Percentiles rank a stretch among this genome's conserved stretches.
Evolutionary conservation across 2,113 vertebrate species (phyloP).

Genomic region (Pteruthius melanotis): DNA sequence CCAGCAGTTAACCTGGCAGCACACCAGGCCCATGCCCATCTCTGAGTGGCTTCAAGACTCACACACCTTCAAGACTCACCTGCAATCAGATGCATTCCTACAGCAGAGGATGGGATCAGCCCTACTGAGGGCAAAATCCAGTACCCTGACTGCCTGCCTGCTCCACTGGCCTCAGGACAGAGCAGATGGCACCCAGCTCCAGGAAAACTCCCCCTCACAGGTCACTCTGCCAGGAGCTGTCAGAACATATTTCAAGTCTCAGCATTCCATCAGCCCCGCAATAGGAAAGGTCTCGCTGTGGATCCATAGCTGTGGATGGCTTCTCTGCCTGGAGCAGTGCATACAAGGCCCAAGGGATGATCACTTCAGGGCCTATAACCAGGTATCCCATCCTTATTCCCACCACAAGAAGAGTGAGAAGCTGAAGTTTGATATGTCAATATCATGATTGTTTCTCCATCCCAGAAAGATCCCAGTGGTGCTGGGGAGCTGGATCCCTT

Average conservation of each 20-base stretch:
- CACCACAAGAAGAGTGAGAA: neutral
- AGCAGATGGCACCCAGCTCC: neutral
- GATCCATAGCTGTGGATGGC: neutral
- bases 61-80: neutral
- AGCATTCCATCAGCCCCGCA: neutral
- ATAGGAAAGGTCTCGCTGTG: neutral
- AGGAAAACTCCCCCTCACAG: neutral
- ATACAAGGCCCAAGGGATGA: neutral
- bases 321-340: neutral
- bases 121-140: neutral
- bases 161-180: neutral
- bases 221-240: neutral
- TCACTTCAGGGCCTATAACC: neutral
- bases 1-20: neutral
- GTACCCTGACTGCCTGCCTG: neutral
- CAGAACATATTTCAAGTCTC: neutral
- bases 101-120: neutral
- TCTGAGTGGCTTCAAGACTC: neutral
- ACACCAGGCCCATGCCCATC: neutral
- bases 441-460: neutral
- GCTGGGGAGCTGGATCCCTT: neutral
- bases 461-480: neutral
- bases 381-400: neutral
- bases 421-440: neutral
- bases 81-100: neutral